Evolutionary conservation across 2,888 invertebrate species (phyloP), one percentile per base, ranked within the genome.

Genomic region (Proisotoma minuta): DNA sequence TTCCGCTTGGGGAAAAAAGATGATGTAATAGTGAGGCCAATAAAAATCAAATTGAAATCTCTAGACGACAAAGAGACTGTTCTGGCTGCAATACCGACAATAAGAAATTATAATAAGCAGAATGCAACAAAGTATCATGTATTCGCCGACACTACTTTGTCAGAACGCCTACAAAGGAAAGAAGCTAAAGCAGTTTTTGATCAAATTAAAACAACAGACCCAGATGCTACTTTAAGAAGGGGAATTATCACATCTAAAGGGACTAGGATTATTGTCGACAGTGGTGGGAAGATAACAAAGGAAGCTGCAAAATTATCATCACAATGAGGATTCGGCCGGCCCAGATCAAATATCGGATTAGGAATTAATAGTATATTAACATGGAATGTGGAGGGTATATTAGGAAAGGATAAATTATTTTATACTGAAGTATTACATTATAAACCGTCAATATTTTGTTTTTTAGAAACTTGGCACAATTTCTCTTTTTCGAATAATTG

Each of bases 351-450:
- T 10, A 34, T 34, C 15, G 34, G 34, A 10, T 10, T 8, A 10
- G 15, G 8, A 15, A 15, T 34, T 34, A 34, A 34, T 15, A 54
- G 39, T 18, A 39, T 54, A 34, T 3, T 54, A 12, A 26, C 4
- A n/a, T 57, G 57, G 57, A 57, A 57, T 29, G 18, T 57, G 15
- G 57, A 57, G 27, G 57, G 57, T 18, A 20, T 57, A 10, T 5
- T 2, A 2, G 20, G 27, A 2, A 57, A 57, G 34, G 20, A n/a
- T 3, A 57, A 24, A 15, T 5, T n/a, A 2, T 57, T 57, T 18
- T 43, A 43, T 18, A 24, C 22, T 47, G 57, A 57, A 47, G 24
- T 57, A 26, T 4, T 57, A n/a, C 18, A n/a, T 2, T 18, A 26
- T 3, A 23, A 57, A 2, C 47, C 43, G 2, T 15, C 12, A 10